Evolutionary conservation across 2,797 vertebrate genomes (phyloP).

Genomic region (Cuculus canorus): DNA sequence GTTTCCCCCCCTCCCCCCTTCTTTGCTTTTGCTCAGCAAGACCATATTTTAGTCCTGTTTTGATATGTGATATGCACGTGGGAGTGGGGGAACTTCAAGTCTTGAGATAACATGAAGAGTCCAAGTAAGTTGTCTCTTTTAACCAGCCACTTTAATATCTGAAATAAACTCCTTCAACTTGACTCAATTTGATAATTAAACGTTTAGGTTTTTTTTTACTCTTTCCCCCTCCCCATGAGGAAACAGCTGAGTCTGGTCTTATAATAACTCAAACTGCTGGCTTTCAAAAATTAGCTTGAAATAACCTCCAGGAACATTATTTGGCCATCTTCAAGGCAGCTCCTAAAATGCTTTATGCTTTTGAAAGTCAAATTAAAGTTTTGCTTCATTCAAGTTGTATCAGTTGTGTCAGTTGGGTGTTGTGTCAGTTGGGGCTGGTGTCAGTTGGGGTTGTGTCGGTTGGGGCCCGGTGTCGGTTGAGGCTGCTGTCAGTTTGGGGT

Average conservation of each 20-base stretch:
- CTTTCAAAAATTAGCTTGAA: constrained; percentile 43
- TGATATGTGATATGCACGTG: background rate
- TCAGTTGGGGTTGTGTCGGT: too few relatives aligned
- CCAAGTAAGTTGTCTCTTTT: background rate
- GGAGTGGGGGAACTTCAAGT: background rate
- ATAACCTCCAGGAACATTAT: background rate
- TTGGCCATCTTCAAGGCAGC: constrained; percentile 19
- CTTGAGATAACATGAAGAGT: background rate
- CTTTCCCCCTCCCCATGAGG: background rate
- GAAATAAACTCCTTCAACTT: background rate
- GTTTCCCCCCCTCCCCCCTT: background rate
- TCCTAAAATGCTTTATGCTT: constrained; percentile 33
- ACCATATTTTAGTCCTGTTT: background rate
- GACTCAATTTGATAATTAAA: background rate
- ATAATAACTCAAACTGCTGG: background rate
- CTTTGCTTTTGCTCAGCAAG: background rate
- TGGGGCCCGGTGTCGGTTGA: too few relatives aligned
- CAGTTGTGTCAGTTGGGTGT: too few relatives aligned
- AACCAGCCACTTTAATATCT: background rate
- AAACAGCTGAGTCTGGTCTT: background rate
- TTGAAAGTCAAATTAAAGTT: constrained; percentile 65
- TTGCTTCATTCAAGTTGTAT: constrained; percentile 59
- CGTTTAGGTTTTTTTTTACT: background rate
- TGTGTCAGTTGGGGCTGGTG: too few relatives aligned
- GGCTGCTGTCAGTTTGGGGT: too few relatives aligned